Percentiles rank a stretch among this genome's conserved stretches.
phyloP scores from a whole-genome alignment of 1,140 invertebrate genomes.

The Teleogryllus occipitalis region DNA sequence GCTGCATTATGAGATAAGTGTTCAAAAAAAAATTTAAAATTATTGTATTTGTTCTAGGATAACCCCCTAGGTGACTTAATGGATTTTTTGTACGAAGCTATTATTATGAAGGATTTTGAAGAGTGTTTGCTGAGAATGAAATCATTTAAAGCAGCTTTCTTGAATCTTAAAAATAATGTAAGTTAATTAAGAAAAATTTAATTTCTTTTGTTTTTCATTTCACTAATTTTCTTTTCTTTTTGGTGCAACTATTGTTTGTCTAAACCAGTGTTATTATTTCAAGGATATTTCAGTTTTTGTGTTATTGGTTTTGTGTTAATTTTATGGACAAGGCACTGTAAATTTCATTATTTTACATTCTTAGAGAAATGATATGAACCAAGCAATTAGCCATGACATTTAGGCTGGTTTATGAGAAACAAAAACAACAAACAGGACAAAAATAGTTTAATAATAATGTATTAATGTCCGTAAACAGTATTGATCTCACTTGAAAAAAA shows the following conservation, averaged over 20 bases:
- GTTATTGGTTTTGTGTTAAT: not conserved
- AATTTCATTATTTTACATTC: not conserved
- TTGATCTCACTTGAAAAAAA: too few species aligned
- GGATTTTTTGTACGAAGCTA: conserved; percentile 37
- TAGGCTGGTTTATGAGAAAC: too few species aligned
- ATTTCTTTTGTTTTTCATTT: not conserved
- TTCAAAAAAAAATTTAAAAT: not conserved
- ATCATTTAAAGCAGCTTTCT: conserved; percentile 32
- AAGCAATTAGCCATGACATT: too few species aligned
- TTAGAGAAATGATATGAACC: too few species aligned
- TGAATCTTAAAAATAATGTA: conserved; percentile 25
- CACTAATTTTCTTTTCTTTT: not conserved
- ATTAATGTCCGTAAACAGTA: too few species aligned
- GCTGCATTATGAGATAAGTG: not conserved
- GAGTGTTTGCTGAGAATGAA: conserved; percentile 28
- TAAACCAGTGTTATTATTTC: not conserved
- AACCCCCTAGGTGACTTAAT: conserved; percentile 47
- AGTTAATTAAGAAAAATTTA: not conserved
- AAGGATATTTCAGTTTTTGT: not conserved
- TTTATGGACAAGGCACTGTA: not conserved
- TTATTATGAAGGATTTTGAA: conserved; percentile 33
- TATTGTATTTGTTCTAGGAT: conserved; percentile 39
- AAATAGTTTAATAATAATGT: too few species aligned
- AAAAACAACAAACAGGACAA: too few species aligned
- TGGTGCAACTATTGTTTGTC: not conserved